phyloP scores from a whole-genome alignment of 2,113 vertebrate genomes.

The Sander lucioperca region DNA sequence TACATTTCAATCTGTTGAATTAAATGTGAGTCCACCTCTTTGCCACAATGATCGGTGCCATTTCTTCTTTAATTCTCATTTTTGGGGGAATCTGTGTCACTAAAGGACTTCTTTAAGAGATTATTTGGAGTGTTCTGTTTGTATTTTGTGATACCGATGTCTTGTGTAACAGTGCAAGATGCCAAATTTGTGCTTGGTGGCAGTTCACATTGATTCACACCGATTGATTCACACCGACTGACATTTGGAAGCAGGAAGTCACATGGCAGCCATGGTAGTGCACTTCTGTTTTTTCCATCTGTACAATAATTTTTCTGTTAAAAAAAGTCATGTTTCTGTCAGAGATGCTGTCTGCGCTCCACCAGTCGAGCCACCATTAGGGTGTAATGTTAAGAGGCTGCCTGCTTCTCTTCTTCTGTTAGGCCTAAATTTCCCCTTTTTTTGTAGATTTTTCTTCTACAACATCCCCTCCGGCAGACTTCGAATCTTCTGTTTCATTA shows the following conservation, averaged over 20 bases:
- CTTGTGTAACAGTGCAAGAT: conserved; percentile 13
- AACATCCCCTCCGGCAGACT: conserved; percentile 62
- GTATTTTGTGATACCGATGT: conserved; percentile 1
- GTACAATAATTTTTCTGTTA: conserved; percentile 54
- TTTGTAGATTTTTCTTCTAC: conserved; percentile 30
- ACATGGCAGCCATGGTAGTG: conserved; percentile 28
- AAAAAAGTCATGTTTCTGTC: conserved; percentile 22
- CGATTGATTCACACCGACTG: not conserved
- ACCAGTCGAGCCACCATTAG: not conserved
- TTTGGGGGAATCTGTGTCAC: not conserved
- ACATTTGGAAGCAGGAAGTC: conserved; percentile 57
- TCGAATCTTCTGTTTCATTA: conserved; percentile 72
- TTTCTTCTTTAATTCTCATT: not conserved
- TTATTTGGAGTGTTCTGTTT: conserved; percentile 4
- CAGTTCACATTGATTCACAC: conserved; percentile 1
- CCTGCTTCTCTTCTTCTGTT: conserved; percentile 28
- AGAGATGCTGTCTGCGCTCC: conserved; percentile 8
- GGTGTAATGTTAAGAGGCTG: not conserved
- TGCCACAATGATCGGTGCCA: conserved; percentile 50
- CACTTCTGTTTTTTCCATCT: conserved; percentile 18
- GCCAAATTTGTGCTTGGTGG: not conserved
- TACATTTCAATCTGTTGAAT: conserved; percentile 55
- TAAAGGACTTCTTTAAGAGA: not conserved
- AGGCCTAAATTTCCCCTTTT: not conserved
- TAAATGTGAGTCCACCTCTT: conserved; percentile 62